Conservation (phyloP, 1,140 invertebrate genomes). For the Belonocnema kinseyi region DNA sequence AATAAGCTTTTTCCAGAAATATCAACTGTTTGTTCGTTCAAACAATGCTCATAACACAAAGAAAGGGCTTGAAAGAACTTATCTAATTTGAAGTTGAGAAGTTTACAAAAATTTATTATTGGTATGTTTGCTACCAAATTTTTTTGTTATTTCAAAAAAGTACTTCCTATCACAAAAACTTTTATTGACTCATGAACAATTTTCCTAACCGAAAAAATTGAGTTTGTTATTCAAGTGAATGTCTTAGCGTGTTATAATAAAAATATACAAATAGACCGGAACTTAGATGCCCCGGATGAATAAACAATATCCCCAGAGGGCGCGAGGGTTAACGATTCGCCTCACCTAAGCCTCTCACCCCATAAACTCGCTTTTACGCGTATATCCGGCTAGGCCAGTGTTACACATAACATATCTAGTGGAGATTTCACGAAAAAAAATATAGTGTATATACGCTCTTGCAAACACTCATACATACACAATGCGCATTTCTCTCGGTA, state of each 20-base stretch:
- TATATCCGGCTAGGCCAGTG: background rate
- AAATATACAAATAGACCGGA: slow-evolving; percentile 22
- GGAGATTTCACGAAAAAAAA: slow-evolving; percentile 5
- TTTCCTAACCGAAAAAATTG: too few relatives aligned
- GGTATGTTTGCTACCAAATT: too few relatives aligned
- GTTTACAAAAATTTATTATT: too few relatives aligned
- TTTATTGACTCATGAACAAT: too few relatives aligned
- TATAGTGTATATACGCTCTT: background rate
- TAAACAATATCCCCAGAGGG: slow-evolving; percentile 21
- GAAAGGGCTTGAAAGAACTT: too few relatives aligned
- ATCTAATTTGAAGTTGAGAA: too few relatives aligned
- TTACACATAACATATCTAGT: background rate
- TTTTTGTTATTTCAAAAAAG: too few relatives aligned
- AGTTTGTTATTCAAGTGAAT: background rate
- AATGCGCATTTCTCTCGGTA: background rate
- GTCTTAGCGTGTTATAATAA: background rate
- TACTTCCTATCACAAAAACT: too few relatives aligned
- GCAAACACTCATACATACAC: background rate
- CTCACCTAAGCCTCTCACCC: slow-evolving; percentile 1
- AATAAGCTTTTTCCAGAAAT: too few relatives aligned
- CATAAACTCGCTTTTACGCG: slow-evolving; percentile 7
- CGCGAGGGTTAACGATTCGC: slow-evolving; percentile 23
- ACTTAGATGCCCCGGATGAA: slow-evolving; percentile 6
- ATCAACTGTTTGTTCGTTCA: too few relatives aligned
- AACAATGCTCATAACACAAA: too few relatives aligned